These are phyloP conservation scores for Plagodis dolabraria DNA, from an alignment of 2,888 invertebrate genomes.

Conservation along the genomic window DNA sequence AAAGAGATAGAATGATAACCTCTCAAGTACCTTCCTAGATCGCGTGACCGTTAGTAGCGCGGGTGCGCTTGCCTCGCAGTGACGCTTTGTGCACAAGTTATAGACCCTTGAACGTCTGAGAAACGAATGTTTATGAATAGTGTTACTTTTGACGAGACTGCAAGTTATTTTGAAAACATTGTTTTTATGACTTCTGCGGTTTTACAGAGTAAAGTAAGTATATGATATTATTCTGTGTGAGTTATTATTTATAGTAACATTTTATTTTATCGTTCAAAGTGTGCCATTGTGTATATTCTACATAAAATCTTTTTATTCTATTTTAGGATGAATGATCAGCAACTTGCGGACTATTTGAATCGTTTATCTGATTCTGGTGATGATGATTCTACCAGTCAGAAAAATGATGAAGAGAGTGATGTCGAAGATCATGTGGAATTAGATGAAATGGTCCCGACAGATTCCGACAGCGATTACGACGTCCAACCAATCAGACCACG, in stretches of 20 bases:
- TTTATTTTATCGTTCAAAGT: slow-evolving; percentile 20
- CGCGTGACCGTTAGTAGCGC: slow-evolving; percentile 11
- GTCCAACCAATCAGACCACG: slow-evolving; percentile 19
- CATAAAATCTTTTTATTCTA: slow-evolving; percentile 13
- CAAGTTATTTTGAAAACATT: slow-evolving; percentile 14
- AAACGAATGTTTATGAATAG: slow-evolving; percentile 25
- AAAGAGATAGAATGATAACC: too few relatives aligned
- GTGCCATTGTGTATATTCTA: slow-evolving; percentile 15
- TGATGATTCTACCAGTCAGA: slow-evolving; percentile 21
- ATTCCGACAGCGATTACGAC: slow-evolving; percentile 26
- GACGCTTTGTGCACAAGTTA: slow-evolving; percentile 21
- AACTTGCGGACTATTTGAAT: slow-evolving; percentile 24
- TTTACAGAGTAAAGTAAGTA: slow-evolving; percentile 12
- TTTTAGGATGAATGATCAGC: slow-evolving; percentile 19
- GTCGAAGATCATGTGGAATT: slow-evolving; percentile 23
- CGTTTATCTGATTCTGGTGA: slow-evolving; percentile 24
- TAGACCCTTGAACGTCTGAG: slow-evolving; percentile 19
- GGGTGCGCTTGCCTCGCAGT: slow-evolving; percentile 21
- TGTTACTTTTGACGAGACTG: slow-evolving; percentile 22
- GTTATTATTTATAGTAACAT: slow-evolving; percentile 18
- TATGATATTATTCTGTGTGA: slow-evolving; percentile 12
- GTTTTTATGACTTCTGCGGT: slow-evolving; percentile 7
- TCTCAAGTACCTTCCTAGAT: too few relatives aligned
- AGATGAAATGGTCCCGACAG: slow-evolving; percentile 23
- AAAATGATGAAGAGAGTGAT: slow-evolving; percentile 16